phyloP scores from a whole-genome alignment of 2,113 vertebrate species.

The Oenanthe melanoleuca region DNA sequence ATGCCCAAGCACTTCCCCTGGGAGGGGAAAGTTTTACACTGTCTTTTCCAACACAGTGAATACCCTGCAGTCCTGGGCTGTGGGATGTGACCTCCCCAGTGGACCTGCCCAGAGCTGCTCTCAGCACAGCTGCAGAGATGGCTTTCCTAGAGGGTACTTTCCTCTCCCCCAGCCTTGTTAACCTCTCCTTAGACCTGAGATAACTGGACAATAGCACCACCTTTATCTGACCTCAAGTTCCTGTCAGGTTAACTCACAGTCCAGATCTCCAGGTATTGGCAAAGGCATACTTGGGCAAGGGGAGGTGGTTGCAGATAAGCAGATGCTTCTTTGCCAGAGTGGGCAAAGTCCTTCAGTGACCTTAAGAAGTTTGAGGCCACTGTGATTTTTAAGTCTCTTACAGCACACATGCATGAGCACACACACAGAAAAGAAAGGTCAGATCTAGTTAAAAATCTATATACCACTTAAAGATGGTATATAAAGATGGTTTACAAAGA shows the following conservation, averaged over 20 bases:
- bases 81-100: fast-evolving
- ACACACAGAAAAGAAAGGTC: not conserved
- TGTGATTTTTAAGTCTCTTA: not conserved
- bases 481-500: not conserved
- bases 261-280: not conserved
- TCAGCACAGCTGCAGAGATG: not conserved
- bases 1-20: not conserved
- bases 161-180: not conserved
- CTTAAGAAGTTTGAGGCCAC: not conserved
- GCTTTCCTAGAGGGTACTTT: not conserved
- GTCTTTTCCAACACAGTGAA: not conserved
- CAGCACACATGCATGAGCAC: fast-evolving
- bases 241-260: not conserved
- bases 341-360: fast-evolving
- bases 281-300: fast-evolving
- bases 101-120: not conserved
- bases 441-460: not conserved
- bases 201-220: not conserved
- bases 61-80: fast-evolving
- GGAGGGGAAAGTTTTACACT: not conserved
- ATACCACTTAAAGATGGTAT: not conserved
- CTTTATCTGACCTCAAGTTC: not conserved
- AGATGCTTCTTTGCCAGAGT: not conserved
- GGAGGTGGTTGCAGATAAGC: not conserved
- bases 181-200: not conserved